These are phyloP conservation scores for Amiota communis DNA, from an alignment of 2,888 invertebrate genomes.

Conservation along the genomic window DNA sequence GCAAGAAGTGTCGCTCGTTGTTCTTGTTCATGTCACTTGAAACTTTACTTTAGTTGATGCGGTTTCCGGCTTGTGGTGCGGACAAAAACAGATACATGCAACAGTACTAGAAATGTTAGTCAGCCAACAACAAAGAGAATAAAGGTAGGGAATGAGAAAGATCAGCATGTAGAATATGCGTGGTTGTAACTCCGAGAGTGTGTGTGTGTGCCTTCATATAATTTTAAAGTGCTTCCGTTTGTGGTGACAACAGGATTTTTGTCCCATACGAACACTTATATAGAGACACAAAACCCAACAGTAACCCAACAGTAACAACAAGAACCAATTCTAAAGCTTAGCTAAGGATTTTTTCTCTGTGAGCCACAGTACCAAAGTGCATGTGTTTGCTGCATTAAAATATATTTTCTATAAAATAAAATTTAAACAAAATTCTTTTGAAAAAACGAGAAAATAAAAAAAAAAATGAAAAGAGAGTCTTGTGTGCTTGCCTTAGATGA, in stretches of 20 bases:
- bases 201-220: constrained; percentile 56
- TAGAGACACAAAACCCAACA: not conserved
- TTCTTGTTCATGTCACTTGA: constrained; percentile 11
- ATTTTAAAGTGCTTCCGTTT: constrained; percentile 66
- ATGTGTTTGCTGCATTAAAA: constrained; percentile 13
- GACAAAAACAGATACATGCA: constrained; percentile 14
- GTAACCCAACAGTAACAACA: constrained; percentile 33
- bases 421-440: constrained; percentile 20
- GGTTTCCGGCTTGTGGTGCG: constrained; percentile 26
- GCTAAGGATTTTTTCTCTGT: not conserved
- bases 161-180: not conserved
- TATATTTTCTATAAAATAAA: constrained; percentile 19
- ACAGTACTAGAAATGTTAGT: too few species aligned
- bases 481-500: not conserved
- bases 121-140: too few species aligned
- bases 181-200: not conserved
- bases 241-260: constrained; percentile 46
- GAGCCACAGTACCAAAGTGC: not conserved
- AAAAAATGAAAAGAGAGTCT: not conserved
- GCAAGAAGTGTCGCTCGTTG: constrained; percentile 26
- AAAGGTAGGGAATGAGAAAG: not conserved
- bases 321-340: constrained; percentile 38
- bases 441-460: not conserved
- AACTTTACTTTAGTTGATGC: constrained; percentile 28
- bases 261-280: not conserved